These are phyloP conservation scores for Myotis daubentonii DNA, from an alignment of 2,797 vertebrate species.

Conservation along the genomic window DNA sequence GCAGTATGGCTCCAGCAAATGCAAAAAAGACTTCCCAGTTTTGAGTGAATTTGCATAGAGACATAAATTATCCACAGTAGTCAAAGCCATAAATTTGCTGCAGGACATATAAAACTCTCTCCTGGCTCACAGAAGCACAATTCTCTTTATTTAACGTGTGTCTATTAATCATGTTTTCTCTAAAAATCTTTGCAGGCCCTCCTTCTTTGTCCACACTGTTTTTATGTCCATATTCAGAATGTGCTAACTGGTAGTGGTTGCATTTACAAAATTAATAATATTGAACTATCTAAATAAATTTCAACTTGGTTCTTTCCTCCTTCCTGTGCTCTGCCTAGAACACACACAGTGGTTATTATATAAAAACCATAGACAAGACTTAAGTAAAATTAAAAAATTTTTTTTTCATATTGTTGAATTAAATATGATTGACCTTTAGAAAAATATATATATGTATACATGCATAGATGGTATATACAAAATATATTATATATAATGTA, in stretches of 20 bases:
- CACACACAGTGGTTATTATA: background rate
- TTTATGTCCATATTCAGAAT: constrained; percentile 65
- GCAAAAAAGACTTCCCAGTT: constrained; percentile 76
- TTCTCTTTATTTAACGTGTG: constrained; percentile 72
- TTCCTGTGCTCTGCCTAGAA: background rate
- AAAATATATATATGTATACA: background rate
- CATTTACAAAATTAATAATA: constrained; percentile 54
- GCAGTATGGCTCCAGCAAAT: constrained; percentile 52
- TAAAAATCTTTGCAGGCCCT: constrained; percentile 45
- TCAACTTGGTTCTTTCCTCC: constrained; percentile 34
- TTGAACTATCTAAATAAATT: constrained; percentile 40
- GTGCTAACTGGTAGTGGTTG: background rate
- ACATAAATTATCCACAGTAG: constrained; percentile 77
- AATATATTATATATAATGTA: background rate
- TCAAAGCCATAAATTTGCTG: constrained; percentile 76
- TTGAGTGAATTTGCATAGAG: constrained; percentile 75
- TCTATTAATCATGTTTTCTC: constrained; percentile 70
- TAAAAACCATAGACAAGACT: background rate
- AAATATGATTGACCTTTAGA: constrained; percentile 5
- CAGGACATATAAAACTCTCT: constrained; percentile 69
- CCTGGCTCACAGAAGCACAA: constrained; percentile 56
- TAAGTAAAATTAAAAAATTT: constrained; percentile 29
- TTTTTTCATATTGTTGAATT: constrained; percentile 19
- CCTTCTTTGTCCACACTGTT: background rate
- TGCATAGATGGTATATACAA: background rate